These are phyloP conservation scores for Plagodis pulveraria DNA, from an alignment of 2,888 invertebrate genomes.

Conservation along the genomic window DNA sequence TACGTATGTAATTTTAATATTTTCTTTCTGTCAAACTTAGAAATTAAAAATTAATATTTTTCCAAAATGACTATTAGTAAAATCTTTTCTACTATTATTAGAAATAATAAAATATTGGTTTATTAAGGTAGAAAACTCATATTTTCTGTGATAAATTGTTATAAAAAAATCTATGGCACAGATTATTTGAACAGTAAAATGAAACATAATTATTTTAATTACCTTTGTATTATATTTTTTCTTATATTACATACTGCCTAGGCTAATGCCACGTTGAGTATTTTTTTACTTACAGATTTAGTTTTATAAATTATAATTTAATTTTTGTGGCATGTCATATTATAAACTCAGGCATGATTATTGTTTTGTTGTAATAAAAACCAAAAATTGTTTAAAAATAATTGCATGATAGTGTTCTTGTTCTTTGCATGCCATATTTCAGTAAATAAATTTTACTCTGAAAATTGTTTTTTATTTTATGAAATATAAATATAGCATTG, in stretches of 20 bases:
- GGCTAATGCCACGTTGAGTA: constrained; percentile 5
- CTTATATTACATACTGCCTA: constrained; percentile 1
- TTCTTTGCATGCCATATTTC: constrained; percentile 68
- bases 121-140: constrained; percentile 45
- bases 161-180: constrained; percentile 45
- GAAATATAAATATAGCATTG: not conserved
- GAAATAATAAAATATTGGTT: constrained; percentile 2
- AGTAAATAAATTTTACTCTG: constrained; percentile 46
- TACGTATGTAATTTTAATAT: too few relatives aligned
- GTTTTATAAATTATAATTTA: too few relatives aligned
- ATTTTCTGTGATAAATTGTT: constrained; percentile 68
- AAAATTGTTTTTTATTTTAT: constrained; percentile 19
- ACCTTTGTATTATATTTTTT: not conserved
- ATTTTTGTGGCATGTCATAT: constrained; percentile 33
- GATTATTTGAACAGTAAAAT: constrained; percentile 44
- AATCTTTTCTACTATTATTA: too few relatives aligned
- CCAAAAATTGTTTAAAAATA: constrained; percentile 61
- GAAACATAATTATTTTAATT: not conserved
- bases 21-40: too few relatives aligned
- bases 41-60: too few relatives aligned
- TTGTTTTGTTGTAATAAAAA: constrained; percentile 54
- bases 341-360: constrained; percentile 29
- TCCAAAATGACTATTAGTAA: too few relatives aligned
- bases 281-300: constrained; percentile 21
- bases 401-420: constrained; percentile 78